A percentile compares a stretch with the other conserved stretches of the same genome.
phyloP scores from a whole-genome alignment of 64 coral and sea anemone genomes.

The Cladopsammia gracilis region DNA sequence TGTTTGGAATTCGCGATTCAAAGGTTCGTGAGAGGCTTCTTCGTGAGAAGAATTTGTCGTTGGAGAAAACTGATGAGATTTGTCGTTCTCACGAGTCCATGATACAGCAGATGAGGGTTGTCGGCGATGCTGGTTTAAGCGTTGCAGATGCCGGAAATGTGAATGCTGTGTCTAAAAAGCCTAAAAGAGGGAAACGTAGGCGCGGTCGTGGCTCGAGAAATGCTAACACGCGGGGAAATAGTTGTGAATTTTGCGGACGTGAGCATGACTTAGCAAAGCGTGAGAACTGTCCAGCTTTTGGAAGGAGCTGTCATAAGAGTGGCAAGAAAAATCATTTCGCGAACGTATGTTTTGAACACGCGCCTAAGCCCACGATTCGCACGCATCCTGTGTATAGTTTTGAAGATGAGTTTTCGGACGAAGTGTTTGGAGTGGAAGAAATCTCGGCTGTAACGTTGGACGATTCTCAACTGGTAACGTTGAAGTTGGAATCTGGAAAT shows the following conservation, averaged over 20 bases:
- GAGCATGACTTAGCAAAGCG: slow-evolving; percentile 3
- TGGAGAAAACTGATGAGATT: too few relatives aligned
- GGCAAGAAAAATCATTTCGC: slow-evolving; percentile 3
- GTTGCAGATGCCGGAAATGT: too few relatives aligned
- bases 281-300: slow-evolving; percentile 33
- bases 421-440: background rate
- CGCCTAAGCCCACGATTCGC: background rate
- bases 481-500: background rate
- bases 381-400: background rate
- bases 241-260: slow-evolving; percentile 4
- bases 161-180: too few relatives aligned
- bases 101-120: too few relatives aligned
- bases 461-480: background rate
- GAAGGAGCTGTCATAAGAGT: background rate
- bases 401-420: background rate
- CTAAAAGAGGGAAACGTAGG: background rate
- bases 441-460: background rate
- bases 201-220: background rate
- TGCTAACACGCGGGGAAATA: background rate
- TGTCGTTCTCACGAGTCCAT: too few relatives aligned
- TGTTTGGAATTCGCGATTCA: too few relatives aligned
- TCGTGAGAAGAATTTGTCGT: too few relatives aligned
- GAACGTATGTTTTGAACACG: slow-evolving; percentile 15
- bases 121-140: too few relatives aligned
- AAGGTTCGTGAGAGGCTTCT: too few relatives aligned